Evolutionary conservation across 2,113 vertebrate species (phyloP), one percentile per base, ranked within the genome.

Genomic region (Narcine bancroftii): DNA sequence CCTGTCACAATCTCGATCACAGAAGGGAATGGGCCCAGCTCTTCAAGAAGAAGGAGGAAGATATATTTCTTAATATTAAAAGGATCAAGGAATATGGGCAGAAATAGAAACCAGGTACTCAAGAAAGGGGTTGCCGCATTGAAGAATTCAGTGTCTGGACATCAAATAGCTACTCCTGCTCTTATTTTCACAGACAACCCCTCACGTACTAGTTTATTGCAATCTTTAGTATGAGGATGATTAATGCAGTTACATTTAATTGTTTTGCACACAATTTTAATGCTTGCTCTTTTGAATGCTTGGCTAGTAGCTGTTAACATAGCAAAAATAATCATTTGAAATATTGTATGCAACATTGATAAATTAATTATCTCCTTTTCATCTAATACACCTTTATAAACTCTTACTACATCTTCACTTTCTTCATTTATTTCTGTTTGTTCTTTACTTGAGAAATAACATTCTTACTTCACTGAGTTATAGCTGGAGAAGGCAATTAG

Each of bases 401-500:
- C 47, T 53, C 77, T 26, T 50, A 11, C 50, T 29, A 72, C 21
- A 13, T 81, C 26, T 24, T 26, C 47, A 26, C 33, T 53, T 53
- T 29, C 47, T 11, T 83, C 47, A 26, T 24, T 69, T 69, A 4
- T 26, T 21, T 5, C 24, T 26, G 17, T 19, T 6, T 26, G 17
- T 19, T 6, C 53, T 60, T n/a, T 21, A 63, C 33, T 87, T 21
- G 53, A 19, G 17, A 36, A 71, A 2, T 45, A 91, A 69, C 26
- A 13, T 71, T 33, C 39, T 91, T 95, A 98, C 98, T 95, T 97
- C 93, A 96, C 93, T 0, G 94, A 92, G n/a, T 98, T 99, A 92
- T 99, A 99, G 94, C 98, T 99, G 36, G 98, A 96, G 1, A 98
- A 98, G 0, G 98, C 96, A 42, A 99, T 98, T 81, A 98, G 97